These are phyloP conservation scores for Euclidia mi DNA, from an alignment of 2,888 invertebrate genomes.

Conservation along the genomic window DNA sequence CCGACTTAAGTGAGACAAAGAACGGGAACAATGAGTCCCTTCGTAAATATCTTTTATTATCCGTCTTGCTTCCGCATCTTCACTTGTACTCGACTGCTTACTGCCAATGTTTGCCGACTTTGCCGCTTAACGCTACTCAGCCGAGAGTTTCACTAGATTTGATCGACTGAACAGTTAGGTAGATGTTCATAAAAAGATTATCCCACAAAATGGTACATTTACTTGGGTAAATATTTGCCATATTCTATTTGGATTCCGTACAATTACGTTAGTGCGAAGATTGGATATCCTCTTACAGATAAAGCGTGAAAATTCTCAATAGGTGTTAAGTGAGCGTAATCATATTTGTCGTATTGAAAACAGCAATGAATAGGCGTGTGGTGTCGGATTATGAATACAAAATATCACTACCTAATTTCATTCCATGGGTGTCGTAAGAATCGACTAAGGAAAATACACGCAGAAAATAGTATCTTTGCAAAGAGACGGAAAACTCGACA, in stretches of 20 bases:
- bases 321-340: not conserved
- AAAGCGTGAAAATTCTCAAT: too few species aligned
- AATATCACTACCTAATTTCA: too few species aligned
- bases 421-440: too few species aligned
- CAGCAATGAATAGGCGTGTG: too few species aligned
- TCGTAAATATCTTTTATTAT: constrained; percentile 74
- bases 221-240: constrained; percentile 8
- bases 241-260: not conserved
- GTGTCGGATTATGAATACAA: too few species aligned
- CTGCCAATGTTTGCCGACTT: constrained; percentile 57
- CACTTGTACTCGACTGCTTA: constrained; percentile 36
- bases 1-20: constrained; percentile 63
- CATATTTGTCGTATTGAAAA: constrained; percentile 52
- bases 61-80: constrained; percentile 60
- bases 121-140: constrained; percentile 46
- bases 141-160: constrained; percentile 26
- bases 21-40: constrained; percentile 66
- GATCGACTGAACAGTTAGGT: constrained; percentile 30
- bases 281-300: too few species aligned
- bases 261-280: constrained; percentile 30
- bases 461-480: too few species aligned
- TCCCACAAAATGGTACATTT: constrained; percentile 7
- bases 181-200: constrained; percentile 42
- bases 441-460: too few species aligned
- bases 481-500: too few species aligned